Base-by-base conservation (phyloP, 2,113 vertebrate species). In the Noturus placidus region DNA sequence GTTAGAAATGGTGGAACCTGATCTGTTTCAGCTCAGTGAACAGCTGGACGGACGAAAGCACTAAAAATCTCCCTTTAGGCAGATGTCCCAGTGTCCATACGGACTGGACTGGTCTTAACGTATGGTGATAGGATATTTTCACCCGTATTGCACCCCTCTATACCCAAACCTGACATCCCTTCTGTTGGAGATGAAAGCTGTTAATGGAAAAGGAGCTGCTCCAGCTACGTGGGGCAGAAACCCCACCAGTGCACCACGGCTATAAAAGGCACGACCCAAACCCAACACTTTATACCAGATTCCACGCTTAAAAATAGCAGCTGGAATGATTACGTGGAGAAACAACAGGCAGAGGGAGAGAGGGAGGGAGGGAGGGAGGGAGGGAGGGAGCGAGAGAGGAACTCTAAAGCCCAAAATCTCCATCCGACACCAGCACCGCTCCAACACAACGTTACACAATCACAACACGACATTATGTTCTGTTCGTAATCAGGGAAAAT, bases 261-360 rank as follows among this genome's bases (percentile, higher is more conserved):
- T 72, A 67, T 81, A 87, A 70, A 87, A 87, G 86, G 63, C 35
- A 42, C 65, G 65, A 88, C 63, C 70, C 81, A 86, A 82, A 89
- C 82, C 81, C 88, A 84, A 83, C 82, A 83, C 74, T 84, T 84
- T 25, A 61, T 30, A 83, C 70, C 33, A 77, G 67, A 76, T 83
- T 88, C 86, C 79, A 88, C 10, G 38, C 27, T 72, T 82, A 82
- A 87, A 87, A 82, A 87, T 87, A 87, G 78, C 78, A 70, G 63
- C 86, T 87, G 65, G 61, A 82, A 59, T 15, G 30, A 67, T 81
- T 57, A 69, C 10, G 19, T 63, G 30, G n/a, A 82, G 78, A 57
- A 67, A 19, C 5, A 56, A 19, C 5, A 57, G 69, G 46, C 35
- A 63, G 38, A 63, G 84, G 20, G 15, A 14, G 22, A 57, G 13